Percentiles rank a stretch among this genome's conserved stretches.
phyloP scores from a whole-genome alignment of 2,113 vertebrate species.

The Rafetus swinhoei region DNA sequence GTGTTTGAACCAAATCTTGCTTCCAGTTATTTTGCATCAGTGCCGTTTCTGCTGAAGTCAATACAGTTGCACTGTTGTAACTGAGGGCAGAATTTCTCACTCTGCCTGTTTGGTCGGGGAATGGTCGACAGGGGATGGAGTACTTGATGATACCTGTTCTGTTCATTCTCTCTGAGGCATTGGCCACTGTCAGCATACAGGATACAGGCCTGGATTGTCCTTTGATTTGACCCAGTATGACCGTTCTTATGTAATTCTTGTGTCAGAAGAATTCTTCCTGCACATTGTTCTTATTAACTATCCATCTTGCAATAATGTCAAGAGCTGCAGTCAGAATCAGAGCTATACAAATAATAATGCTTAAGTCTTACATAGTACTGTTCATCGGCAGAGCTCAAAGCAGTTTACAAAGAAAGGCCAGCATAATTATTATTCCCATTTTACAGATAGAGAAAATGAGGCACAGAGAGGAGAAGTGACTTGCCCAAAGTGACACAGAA shows the following conservation, averaged over 20 bases:
- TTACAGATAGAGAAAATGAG: neutral
- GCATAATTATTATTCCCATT: neutral
- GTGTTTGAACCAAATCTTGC: neutral
- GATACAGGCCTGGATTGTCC: no score
- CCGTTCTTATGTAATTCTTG: no score
- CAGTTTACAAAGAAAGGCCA: neutral
- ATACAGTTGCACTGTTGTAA: neutral
- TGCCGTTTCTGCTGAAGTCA: neutral
- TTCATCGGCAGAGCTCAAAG: neutral
- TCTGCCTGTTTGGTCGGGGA: neutral
- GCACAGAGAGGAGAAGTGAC: neutral
- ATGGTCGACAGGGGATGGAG: no score
- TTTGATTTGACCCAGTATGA: no score
- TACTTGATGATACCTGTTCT: no score
- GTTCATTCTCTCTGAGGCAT: no score
- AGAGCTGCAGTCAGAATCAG: neutral
- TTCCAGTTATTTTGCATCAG: neutral
- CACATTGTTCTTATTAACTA: neutral
- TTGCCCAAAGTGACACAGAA: neutral
- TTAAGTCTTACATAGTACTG: neutral
- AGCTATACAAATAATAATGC: neutral
- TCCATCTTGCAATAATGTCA: neutral
- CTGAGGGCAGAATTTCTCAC: accelerated
- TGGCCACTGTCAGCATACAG: no score
- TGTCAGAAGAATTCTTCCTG: neutral